Conservation (phyloP, 2,797 vertebrate species). For the Pelodytes ibericus region DNA sequence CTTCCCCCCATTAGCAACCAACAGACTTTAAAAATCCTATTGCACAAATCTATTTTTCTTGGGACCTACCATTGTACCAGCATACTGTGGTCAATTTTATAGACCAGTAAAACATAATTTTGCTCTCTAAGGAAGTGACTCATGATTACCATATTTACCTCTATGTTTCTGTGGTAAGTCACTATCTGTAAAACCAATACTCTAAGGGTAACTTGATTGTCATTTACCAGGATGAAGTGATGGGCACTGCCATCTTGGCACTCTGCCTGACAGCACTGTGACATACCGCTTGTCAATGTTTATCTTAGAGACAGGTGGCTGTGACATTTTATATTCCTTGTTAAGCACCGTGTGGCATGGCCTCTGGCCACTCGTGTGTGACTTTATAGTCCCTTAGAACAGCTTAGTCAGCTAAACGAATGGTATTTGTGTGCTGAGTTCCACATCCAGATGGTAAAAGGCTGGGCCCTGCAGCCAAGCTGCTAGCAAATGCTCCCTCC, state of each 20-base stretch:
- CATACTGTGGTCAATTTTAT: no score
- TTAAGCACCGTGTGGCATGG: slow-evolving; percentile 31
- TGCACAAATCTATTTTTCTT: neutral
- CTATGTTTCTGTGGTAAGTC: neutral
- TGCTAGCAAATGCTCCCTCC: slow-evolving; percentile 19
- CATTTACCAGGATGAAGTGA: neutral
- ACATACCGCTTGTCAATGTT: slow-evolving; percentile 16
- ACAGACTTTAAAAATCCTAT: neutral
- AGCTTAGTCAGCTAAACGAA: slow-evolving; percentile 29
- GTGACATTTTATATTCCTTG: slow-evolving; percentile 16
- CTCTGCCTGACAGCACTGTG: neutral
- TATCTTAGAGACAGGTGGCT: slow-evolving; percentile 29
- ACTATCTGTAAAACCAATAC: neutral
- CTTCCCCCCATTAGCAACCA: neutral
- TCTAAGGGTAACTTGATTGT: neutral
- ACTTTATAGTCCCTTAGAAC: slow-evolving; percentile 31
- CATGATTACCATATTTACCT: neutral
- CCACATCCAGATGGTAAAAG: slow-evolving; percentile 41
- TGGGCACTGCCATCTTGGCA: neutral
- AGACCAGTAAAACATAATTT: no score
- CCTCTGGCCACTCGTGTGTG: slow-evolving; percentile 1
- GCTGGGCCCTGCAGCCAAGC: slow-evolving; percentile 23
- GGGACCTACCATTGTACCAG: neutral
- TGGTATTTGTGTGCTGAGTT: slow-evolving; percentile 15
- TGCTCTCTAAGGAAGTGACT: no score